Evolutionary conservation across 2,113 vertebrate genomes (phyloP).

Genomic region (Bettongia penicillata): DNA sequence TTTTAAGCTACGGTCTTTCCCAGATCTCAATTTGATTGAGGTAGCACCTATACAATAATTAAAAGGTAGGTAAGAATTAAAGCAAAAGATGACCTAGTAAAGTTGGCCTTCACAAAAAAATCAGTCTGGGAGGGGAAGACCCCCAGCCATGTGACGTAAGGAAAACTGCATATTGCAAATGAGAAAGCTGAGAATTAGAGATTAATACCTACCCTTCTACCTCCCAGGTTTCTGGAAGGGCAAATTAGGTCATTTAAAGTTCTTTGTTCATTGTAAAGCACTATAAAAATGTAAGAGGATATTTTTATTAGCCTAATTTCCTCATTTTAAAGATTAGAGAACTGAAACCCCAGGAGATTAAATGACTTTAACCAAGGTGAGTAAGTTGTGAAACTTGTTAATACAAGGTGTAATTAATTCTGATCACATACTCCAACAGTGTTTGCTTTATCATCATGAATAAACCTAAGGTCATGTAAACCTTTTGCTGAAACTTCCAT

Average conservation of each 20-base stretch:
- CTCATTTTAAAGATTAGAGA: not conserved
- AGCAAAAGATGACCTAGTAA: too few species aligned
- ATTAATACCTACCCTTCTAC: not conserved
- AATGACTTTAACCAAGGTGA: not conserved
- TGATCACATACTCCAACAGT: not conserved
- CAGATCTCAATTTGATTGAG: not conserved
- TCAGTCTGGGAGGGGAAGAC: not conserved
- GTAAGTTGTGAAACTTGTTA: not conserved
- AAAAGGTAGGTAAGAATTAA: not conserved
- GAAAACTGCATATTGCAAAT: not conserved
- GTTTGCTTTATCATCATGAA: not conserved
- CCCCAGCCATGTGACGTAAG: not conserved
- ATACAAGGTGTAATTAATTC: not conserved
- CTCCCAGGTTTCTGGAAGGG: not conserved
- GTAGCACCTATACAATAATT: too few species aligned
- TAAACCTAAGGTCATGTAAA: not conserved
- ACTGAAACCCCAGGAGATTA: not conserved
- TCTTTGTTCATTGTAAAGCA: not conserved
- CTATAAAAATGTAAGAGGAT: not conserved
- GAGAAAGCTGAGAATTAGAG: not conserved
- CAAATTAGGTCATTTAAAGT: not conserved
- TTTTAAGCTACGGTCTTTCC: not conserved
- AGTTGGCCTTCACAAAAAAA: too few species aligned
- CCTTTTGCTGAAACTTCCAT: not conserved
- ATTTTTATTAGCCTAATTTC: not conserved